These are phyloP conservation scores for Cassiopea andromeda DNA, from an alignment of 30 jellyfish, hydroid and myxozoan species.

Conservation along the genomic window DNA sequence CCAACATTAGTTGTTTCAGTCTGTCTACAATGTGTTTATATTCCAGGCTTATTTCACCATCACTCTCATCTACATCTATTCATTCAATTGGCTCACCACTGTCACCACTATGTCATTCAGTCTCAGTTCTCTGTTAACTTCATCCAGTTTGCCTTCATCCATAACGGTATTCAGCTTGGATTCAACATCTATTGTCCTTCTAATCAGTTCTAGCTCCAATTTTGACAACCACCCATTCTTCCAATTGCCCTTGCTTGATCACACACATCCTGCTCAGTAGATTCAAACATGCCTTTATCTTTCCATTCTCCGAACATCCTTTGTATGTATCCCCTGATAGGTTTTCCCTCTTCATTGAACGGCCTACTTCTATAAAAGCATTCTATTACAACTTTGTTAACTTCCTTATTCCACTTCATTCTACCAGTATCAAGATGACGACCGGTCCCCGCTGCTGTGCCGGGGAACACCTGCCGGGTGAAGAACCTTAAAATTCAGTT, in stretches of 20 bases:
- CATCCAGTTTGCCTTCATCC: background rate
- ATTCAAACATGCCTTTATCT: background rate
- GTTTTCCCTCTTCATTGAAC: slow-evolving; percentile 29
- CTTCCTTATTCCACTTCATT: slow-evolving; percentile 21
- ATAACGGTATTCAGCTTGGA: background rate
- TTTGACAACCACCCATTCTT: slow-evolving; percentile 29
- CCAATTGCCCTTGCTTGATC: background rate
- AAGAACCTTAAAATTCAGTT: slow-evolving; percentile 17
- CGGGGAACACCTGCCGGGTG: slow-evolving; percentile 57
- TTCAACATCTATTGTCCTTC: slow-evolving; percentile 1
- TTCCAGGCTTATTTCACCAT: slow-evolving; percentile 4
- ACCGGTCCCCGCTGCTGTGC: slow-evolving; percentile 47
- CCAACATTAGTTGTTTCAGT: slow-evolving; percentile 14
- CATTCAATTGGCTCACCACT: background rate
- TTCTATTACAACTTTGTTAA: background rate
- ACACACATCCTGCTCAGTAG: background rate
- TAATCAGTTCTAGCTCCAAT: slow-evolving; percentile 32
- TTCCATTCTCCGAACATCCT: background rate
- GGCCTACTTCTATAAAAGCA: slow-evolving; percentile 22
- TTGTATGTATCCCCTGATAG: slow-evolving; percentile 34
- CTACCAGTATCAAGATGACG: slow-evolving; percentile 28
- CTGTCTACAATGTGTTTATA: background rate
- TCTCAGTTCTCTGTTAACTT: background rate
- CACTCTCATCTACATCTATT: background rate
- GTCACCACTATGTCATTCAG: background rate